phyloP scores from a whole-genome alignment of 2,797 vertebrate species.

The Mustela erminea region DNA sequence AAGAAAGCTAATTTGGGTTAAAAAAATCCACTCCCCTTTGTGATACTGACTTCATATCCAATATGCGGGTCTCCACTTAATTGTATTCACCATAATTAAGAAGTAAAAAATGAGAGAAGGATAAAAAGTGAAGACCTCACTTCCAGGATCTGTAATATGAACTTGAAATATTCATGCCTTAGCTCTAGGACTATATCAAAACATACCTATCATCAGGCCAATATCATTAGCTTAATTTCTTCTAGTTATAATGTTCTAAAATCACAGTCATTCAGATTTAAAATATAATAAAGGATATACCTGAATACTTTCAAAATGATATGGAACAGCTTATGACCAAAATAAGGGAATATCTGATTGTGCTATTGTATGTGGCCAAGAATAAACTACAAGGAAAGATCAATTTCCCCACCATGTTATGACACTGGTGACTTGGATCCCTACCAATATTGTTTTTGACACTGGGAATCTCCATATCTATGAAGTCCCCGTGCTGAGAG shows the following conservation, averaged over 20 bases:
- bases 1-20: conserved; percentile 55
- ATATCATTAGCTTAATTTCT: conserved; percentile 6
- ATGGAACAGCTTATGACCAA: neutral
- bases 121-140: neutral
- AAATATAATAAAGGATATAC: neutral
- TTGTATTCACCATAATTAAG: neutral
- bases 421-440: neutral
- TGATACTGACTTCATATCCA: neutral
- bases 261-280: neutral
- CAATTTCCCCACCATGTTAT: neutral
- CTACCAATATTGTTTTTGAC: neutral
- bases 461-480: neutral
- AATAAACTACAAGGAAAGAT: neutral
- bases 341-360: neutral
- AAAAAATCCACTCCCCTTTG: neutral
- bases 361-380: neutral
- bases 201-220: neutral
- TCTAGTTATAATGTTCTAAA: neutral
- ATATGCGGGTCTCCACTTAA: neutral
- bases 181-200: neutral
- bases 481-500: neutral
- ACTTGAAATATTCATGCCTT: neutral
- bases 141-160: neutral
- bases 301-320: neutral
- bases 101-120: neutral